Percentiles rank a stretch among this genome's conserved stretches.
Evolutionary conservation across 2,113 vertebrate genomes (phyloP).

Genomic region (Scartelaos histophorus): DNA sequence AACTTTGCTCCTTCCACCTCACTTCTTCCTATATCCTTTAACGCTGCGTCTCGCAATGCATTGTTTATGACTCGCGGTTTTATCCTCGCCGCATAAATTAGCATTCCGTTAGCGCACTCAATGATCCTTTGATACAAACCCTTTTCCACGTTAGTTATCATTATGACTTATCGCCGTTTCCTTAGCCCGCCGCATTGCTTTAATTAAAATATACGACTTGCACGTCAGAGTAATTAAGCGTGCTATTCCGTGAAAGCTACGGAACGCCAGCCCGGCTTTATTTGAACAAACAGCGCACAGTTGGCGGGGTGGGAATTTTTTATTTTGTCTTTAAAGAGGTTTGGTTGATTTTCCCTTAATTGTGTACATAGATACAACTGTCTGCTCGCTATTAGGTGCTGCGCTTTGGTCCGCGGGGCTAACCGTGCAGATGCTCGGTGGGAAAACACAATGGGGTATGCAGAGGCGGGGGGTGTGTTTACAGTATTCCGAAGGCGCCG

Average conservation of each 20-base stretch:
- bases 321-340: constrained; percentile 21
- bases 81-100: constrained; percentile 34
- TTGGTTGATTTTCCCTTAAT: constrained; percentile 28
- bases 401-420: constrained; percentile 24
- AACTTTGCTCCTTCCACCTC: background rate
- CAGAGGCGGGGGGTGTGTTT: constrained; percentile 21
- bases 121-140: constrained; percentile 22
- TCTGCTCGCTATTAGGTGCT: constrained; percentile 48
- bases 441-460: constrained; percentile 25
- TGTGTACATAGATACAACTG: constrained; percentile 39
- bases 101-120: constrained; percentile 17
- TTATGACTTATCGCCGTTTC: constrained; percentile 12
- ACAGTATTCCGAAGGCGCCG: constrained; percentile 37
- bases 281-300: constrained; percentile 12
- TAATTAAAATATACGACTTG: constrained; percentile 34
- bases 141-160: constrained; percentile 21
- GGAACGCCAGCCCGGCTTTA: background rate
- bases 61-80: constrained; percentile 2
- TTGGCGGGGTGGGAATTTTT: background rate
- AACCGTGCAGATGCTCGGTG: constrained; percentile 36
- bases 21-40: background rate
- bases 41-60: background rate
- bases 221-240: constrained; percentile 13
- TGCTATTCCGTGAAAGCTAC: background rate
- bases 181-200: constrained; percentile 5